Base-by-base conservation (phyloP, 92 coral and sea anemone genomes). In the Metridium senile region DNA sequence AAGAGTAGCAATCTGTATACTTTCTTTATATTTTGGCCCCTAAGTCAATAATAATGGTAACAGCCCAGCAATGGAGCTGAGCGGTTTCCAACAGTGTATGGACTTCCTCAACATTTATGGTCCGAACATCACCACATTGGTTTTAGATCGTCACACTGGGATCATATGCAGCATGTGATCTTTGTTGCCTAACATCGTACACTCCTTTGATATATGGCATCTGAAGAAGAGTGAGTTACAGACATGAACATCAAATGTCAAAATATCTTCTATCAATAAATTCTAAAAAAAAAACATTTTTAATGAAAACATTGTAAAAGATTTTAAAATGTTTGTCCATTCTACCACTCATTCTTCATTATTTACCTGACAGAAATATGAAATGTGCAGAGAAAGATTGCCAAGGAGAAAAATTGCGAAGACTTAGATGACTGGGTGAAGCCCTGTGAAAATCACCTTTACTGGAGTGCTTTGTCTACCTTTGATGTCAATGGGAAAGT, bases 61-160 rank as follows among this genome's bases (percentile, higher is more conserved):
- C 54, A 86, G 90, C 58, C 76, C 86, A 18, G 87, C 87, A 33
- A 87, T 86, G 90, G 90, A 86, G 68, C 79, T 74, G 47, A 70
- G 72, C 75, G 90, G 85, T 23, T 86, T 75, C 32, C 65, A 81
- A 33, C 49, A 81, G 75, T 74, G 90, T 51, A 86, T 80, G 79
- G 68, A 81, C 34, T 82, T 13, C 45, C 75, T 82, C 17, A 71
- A 76, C 70, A 82, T 57, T 32, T 77, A 72, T 70, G 80, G 81
- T 61, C 72, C 82, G 16, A 11, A 67, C 30, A 77, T 87, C 18
- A 81, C 87, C 27, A 66, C 76, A 23, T 86, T 81, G 51, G 68
- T 86, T 0, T 86, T 19, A 72, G 89, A 85, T 71, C 35, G 82
- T 39, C 89, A 85, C 46, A 63, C 73, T 22, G 32, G 73, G 33